Conservation (phyloP, 2,797 vertebrate genomes). For the Limnodromus scolopaceus region DNA sequence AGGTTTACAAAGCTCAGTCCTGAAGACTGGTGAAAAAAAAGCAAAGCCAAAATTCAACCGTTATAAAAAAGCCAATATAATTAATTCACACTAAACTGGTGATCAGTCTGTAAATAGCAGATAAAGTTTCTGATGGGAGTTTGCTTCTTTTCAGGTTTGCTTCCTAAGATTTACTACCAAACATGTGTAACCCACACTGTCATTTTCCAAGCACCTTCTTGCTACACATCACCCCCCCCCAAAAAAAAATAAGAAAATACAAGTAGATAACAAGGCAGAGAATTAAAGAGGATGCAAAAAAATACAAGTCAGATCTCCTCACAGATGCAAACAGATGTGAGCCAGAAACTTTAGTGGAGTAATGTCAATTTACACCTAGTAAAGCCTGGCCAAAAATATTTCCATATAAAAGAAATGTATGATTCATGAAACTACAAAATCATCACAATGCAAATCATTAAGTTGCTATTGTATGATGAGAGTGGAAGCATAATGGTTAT, state of each 20-base stretch:
- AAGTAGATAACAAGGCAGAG: neutral
- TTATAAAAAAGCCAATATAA: neutral
- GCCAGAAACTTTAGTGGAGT: neutral
- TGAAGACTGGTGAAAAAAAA: neutral
- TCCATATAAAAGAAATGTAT: neutral
- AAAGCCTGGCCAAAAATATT: neutral
- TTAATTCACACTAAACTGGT: neutral
- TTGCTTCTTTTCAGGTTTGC: neutral
- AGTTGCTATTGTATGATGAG: neutral
- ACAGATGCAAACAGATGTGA: neutral
- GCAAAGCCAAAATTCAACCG: neutral
- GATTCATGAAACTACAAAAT: neutral
- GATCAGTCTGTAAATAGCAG: neutral
- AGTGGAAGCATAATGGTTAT: neutral
- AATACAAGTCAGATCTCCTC: neutral
- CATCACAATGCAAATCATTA: neutral
- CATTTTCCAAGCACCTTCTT: neutral
- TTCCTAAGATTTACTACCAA: neutral
- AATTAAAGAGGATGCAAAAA: neutral
- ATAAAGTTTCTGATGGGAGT: neutral
- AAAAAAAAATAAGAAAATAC: neutral
- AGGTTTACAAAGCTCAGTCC: neutral
- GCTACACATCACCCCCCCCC: neutral
- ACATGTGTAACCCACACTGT: neutral
- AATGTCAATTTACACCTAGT: neutral